Evolutionary conservation across 2,888 invertebrate genomes (phyloP).

Genomic region (Biston betularia): DNA sequence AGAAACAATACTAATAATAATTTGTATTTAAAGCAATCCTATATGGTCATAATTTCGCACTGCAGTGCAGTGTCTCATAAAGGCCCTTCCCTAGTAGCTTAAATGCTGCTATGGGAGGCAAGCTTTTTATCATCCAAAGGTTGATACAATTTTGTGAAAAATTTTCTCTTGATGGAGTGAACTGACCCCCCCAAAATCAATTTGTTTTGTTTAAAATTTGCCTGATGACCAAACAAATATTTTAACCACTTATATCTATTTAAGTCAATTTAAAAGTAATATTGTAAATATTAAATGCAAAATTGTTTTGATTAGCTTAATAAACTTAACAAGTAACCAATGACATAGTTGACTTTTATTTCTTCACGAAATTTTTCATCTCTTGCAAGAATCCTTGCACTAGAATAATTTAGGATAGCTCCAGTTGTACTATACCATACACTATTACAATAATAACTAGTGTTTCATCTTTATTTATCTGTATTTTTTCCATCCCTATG

Average conservation of each 20-base stretch:
- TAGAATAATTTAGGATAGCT: background rate
- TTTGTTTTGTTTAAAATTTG: conserved; percentile 1
- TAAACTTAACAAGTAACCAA: conserved; percentile 51
- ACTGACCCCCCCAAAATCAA: too few species aligned
- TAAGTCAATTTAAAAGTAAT: conserved; percentile 45
- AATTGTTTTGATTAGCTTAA: conserved; percentile 70
- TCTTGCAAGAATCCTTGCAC: background rate
- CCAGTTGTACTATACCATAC: background rate
- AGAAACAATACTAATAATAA: background rate
- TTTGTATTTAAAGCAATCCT: too few species aligned
- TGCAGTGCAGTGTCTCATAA: too few species aligned
- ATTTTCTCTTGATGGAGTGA: too few species aligned
- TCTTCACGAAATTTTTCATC: background rate
- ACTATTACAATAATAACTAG: too few species aligned
- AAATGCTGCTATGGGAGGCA: too few species aligned
- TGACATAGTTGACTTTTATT: conserved; percentile 4
- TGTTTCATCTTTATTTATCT: too few species aligned
- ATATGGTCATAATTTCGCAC: too few species aligned
- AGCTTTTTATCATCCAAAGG: too few species aligned
- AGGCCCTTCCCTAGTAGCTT: too few species aligned
- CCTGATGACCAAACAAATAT: conserved; percentile 41
- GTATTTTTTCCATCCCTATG: too few species aligned
- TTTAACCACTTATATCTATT: conserved; percentile 20
- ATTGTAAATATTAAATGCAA: conserved; percentile 53
- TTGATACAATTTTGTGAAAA: background rate